These are phyloP conservation scores for Malthinus seriepunctatus DNA, from an alignment of 2,888 invertebrate species.

Conservation along the genomic window DNA sequence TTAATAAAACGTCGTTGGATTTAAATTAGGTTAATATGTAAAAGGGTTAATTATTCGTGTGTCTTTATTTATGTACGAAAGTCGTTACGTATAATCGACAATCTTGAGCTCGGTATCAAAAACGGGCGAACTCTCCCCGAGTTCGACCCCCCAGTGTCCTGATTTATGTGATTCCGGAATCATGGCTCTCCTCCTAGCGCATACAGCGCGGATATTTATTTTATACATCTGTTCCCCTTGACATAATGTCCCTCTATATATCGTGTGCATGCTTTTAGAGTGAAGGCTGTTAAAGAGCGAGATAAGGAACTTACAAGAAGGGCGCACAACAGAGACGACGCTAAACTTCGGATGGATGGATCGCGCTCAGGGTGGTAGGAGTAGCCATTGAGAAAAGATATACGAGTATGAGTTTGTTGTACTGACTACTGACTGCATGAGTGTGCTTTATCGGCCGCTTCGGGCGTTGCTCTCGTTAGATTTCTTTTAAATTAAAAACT, in stretches of 20 bases:
- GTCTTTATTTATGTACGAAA: background rate
- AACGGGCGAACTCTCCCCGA: constrained; percentile 35
- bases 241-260: constrained; percentile 70
- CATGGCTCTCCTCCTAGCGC: constrained; percentile 58
- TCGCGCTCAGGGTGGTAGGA: constrained; percentile 45
- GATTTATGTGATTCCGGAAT: constrained; percentile 67
- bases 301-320: constrained; percentile 33
- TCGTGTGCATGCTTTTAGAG: constrained; percentile 65
- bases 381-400: constrained; percentile 57
- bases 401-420: constrained; percentile 60
- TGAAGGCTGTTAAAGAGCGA: constrained; percentile 59
- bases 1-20: background rate
- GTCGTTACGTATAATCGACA: constrained; percentile 15
- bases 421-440: constrained; percentile 49
- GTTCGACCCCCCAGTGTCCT: constrained; percentile 52
- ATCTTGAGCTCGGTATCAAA: constrained; percentile 24
- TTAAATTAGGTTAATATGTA: no score
- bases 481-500: constrained; percentile 12
- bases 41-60: no score
- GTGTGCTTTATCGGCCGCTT: constrained; percentile 46
- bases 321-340: constrained; percentile 35
- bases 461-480: constrained; percentile 39
- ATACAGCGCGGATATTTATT: constrained; percentile 61
- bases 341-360: constrained; percentile 46
- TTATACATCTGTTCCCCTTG: constrained; percentile 65